Base-by-base conservation (phyloP, 2,888 invertebrate species). In the Horisme vitalbata region DNA sequence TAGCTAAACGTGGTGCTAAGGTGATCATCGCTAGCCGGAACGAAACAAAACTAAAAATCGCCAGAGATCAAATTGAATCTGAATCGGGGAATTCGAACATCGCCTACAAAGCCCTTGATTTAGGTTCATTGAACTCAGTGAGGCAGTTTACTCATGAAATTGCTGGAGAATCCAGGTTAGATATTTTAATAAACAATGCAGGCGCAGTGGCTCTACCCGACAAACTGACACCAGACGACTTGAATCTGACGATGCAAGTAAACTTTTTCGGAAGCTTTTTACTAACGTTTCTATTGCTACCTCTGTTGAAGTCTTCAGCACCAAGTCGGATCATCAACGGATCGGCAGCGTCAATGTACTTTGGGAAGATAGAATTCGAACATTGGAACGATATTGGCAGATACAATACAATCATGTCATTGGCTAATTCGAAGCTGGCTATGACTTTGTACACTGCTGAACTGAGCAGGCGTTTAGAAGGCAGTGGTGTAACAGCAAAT, bases 201-300 rank as follows among this genome's bases (percentile, higher is more conserved):
- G 93, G 92, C n/a, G 79, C 90, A 0, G 63, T 81, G 1, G 85
- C 75, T 0, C 57, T 84, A 0, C 79, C 83, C 0, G 82, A 86
- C 41, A 79, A 66, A 38, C 68, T 87, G 9, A 93, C 94, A 0
- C 87, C 91, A 57, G 94, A 95, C 56, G 93, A 93, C 0, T 75
- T 95, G 15, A 93, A 94, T 55, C 69, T 90, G 1, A 91, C 91
- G 1, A 93, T 94, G 91, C 94, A 94, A 66, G 91, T 93, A 34
- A 95, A 95, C 69, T 92, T 94, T 68, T 93, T 94, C 63, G 94
- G 94, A 5, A 91, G 92, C 0, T 95, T 95, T 68, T 79, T 95
- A 26, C 84, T 95, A 23, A 95, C 94, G 0, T 93, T 92, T 71
- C 83, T 95, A 47, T 80, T 95, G 45, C 69, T 87, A 54, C 87